These are phyloP conservation scores for Tinea pellionella DNA, from an alignment of 2,888 invertebrate genomes.

Conservation along the genomic window DNA sequence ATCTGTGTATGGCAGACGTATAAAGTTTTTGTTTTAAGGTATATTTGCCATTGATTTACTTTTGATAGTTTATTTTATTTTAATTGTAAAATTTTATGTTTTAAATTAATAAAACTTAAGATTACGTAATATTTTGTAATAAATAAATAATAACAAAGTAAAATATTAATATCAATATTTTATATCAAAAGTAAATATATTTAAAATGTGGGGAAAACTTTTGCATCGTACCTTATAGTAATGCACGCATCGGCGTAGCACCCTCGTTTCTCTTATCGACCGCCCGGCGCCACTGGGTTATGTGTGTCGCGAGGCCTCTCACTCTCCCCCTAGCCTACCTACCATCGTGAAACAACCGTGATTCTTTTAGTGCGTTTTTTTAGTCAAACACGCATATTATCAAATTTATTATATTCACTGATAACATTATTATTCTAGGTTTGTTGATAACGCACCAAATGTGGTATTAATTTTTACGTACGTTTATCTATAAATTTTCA, in stretches of 20 bases:
- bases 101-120: too few relatives aligned
- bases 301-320: conserved; percentile 52
- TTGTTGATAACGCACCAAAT: neutral
- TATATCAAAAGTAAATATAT: too few relatives aligned
- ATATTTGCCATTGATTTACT: too few relatives aligned
- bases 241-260: conserved; percentile 44
- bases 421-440: conserved; percentile 27
- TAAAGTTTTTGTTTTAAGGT: neutral
- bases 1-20: neutral
- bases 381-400: too few relatives aligned
- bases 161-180: too few relatives aligned
- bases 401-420: too few relatives aligned
- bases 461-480: neutral
- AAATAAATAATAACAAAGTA: too few relatives aligned
- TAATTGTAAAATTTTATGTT: too few relatives aligned
- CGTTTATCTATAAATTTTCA: neutral
- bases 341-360: conserved; percentile 15
- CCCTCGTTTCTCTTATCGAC: conserved; percentile 53
- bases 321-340: conserved; percentile 24
- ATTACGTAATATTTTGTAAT: too few relatives aligned
- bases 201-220: neutral
- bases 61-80: too few relatives aligned
- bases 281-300: conserved; percentile 34
- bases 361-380: conserved; percentile 36
- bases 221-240: neutral